phyloP scores from a whole-genome alignment of 2,888 invertebrate genomes.

The Lycophotia porphyrea region DNA sequence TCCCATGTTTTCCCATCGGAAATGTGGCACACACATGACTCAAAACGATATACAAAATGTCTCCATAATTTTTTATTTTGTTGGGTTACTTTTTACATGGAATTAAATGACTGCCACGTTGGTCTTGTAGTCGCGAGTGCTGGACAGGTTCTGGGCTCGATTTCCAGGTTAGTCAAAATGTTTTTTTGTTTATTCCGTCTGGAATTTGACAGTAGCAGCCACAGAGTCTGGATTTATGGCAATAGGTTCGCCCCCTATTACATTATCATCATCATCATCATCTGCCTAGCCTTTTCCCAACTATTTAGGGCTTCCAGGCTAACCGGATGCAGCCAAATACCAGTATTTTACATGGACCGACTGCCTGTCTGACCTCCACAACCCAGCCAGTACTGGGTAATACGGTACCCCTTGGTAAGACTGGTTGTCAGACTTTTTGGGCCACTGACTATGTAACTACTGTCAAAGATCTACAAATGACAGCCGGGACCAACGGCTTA shows the following conservation, averaged over 20 bases:
- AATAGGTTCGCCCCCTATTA: not conserved
- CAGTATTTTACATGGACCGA: no score
- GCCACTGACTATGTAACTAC: no score
- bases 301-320: no score
- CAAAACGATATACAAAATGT: conserved; percentile 17
- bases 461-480: no score
- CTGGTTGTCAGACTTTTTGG: no score
- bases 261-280: no score
- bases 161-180: not conserved
- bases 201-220: not conserved
- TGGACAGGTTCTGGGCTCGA: not conserved
- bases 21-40: conserved; percentile 2
- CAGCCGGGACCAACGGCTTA: no score
- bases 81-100: not conserved
- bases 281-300: no score
- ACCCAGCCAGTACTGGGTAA: no score
- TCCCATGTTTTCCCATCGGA: conserved; percentile 16
- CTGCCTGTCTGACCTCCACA: no score
- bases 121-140: not conserved
- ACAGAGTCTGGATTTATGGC: not conserved
- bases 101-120: not conserved
- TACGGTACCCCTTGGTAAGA: no score
- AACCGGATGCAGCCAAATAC: no score
- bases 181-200: not conserved
- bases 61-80: not conserved